Evolutionary conservation across 1,140 invertebrate species (phyloP).

Genomic region (Drosophila paulistorum): DNA sequence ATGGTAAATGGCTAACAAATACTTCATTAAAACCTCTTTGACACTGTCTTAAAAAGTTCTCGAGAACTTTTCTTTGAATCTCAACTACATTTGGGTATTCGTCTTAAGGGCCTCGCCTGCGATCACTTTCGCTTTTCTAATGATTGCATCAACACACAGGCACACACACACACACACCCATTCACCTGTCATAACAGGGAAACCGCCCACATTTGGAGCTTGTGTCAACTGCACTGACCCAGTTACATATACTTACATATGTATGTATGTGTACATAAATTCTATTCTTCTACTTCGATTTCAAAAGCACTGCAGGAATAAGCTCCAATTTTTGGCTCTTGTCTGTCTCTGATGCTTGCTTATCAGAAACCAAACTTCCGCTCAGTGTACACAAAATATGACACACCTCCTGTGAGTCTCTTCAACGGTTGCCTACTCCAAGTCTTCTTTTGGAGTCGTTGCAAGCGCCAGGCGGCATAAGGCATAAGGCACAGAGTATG

Average conservation of each 20-base stretch:
- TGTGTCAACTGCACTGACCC: slow-evolving; percentile 64
- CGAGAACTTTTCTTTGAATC: background rate
- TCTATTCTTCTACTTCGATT: slow-evolving; percentile 15
- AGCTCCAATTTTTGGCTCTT: slow-evolving; percentile 24
- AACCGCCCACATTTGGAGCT: slow-evolving; percentile 16
- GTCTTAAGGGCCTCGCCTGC: slow-evolving; percentile 1
- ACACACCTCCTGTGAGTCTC: slow-evolving; percentile 5
- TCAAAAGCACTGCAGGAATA: slow-evolving; percentile 61
- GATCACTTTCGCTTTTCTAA: slow-evolving; percentile 42
- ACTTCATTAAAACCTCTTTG: too few relatives aligned
- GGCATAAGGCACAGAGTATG: background rate
- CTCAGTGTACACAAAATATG: slow-evolving; percentile 48
- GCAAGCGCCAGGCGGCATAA: slow-evolving; percentile 56
- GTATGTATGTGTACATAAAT: background rate
- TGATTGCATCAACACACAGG: background rate
- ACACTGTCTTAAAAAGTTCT: too few relatives aligned
- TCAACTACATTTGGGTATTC: too few relatives aligned
- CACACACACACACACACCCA: slow-evolving; percentile 29
- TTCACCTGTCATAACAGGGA: slow-evolving; percentile 34
- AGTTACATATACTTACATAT: slow-evolving; percentile 34
- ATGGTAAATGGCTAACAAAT: too few relatives aligned
- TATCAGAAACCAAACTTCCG: slow-evolving; percentile 73
- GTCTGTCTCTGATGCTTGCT: slow-evolving; percentile 25
- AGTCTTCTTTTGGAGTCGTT: slow-evolving; percentile 30
- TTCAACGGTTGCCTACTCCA: slow-evolving; percentile 2